Conservation (phyloP, 2,113 vertebrate species). For the Corythornis madagascariensis region DNA sequence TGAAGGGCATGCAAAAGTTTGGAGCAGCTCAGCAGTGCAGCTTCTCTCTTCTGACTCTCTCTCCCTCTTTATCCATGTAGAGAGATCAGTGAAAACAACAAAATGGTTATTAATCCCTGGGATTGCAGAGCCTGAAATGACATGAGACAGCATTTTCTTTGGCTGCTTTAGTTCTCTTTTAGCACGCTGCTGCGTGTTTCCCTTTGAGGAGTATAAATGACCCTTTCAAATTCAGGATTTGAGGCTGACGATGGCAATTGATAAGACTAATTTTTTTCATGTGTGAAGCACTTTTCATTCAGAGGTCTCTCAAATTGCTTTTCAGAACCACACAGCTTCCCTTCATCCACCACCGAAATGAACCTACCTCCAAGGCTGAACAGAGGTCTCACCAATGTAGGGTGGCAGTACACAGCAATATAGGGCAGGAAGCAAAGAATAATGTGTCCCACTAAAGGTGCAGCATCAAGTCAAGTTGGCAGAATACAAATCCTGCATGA, state of each 20-base stretch:
- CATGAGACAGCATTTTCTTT: background rate
- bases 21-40: background rate
- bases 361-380: background rate
- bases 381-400: background rate
- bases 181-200: rapidly evolving
- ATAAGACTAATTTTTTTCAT: constrained; percentile 30
- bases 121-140: background rate
- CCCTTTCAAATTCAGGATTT: constrained; percentile 40
- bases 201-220: constrained; percentile 6
- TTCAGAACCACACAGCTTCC: background rate
- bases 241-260: background rate
- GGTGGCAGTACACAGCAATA: background rate
- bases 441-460: background rate
- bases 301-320: background rate
- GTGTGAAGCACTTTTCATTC: constrained; percentile 18
- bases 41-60: background rate
- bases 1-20: background rate
- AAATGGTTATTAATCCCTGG: background rate
- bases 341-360: background rate
- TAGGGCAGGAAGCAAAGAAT: background rate
- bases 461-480: background rate
- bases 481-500: background rate
- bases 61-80: background rate
- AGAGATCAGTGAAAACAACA: constrained; percentile 1
- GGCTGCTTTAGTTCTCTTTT: background rate